Evolutionary conservation across 2,113 vertebrate genomes (phyloP).

Genomic region (Riparia riparia): DNA sequence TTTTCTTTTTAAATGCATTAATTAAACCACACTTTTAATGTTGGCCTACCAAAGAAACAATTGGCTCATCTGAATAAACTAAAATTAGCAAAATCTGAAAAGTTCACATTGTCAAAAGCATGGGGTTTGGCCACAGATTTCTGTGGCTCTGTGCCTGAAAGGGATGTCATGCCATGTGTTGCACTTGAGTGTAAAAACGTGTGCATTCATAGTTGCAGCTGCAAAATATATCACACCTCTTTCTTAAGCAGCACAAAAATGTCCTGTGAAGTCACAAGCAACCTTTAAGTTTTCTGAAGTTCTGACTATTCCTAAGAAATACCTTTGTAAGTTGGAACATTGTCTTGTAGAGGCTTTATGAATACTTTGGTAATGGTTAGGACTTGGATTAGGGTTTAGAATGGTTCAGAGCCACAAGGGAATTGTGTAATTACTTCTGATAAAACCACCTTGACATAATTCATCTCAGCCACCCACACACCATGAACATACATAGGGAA

Average conservation of each 20-base stretch:
- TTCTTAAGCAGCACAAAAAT: background rate
- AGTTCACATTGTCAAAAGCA: background rate
- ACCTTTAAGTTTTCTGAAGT: background rate
- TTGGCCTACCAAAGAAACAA: background rate
- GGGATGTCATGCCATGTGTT: fast-evolving
- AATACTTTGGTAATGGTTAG: background rate
- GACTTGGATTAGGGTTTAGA: background rate
- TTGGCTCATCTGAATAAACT: background rate
- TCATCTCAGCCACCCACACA: background rate
- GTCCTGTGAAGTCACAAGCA: background rate
- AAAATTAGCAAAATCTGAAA: background rate
- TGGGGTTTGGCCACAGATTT: background rate
- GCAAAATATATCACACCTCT: background rate
- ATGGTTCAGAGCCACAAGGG: background rate
- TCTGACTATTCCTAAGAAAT: background rate
- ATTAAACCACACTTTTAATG: background rate
- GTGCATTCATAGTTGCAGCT: background rate
- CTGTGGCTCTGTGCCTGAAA: background rate
- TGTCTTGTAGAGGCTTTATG: background rate
- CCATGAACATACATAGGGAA: background rate
- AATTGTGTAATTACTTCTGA: slow-evolving; percentile 7
- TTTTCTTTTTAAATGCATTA: background rate
- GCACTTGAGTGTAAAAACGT: background rate
- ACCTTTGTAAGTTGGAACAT: background rate
- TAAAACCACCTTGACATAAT: background rate